Conservation (phyloP, 2,113 vertebrate species). For the Pteruthius melanotis region DNA sequence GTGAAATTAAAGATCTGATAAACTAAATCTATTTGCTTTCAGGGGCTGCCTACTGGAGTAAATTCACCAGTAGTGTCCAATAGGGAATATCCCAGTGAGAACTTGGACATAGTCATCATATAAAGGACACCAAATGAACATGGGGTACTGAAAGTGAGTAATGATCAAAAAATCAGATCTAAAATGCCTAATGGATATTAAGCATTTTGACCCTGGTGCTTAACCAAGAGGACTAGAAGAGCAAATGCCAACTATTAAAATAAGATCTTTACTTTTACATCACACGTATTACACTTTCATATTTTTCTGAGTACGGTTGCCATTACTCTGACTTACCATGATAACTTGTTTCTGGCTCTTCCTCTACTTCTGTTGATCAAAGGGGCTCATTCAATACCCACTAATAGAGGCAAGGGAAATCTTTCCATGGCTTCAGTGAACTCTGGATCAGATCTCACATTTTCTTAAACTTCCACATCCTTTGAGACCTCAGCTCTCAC, state of each 20-base stretch:
- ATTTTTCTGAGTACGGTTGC: background rate
- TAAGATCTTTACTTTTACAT: background rate
- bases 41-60: background rate
- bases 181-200: background rate
- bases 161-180: background rate
- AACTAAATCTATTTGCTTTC: background rate
- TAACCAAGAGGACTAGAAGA: background rate
- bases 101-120: background rate
- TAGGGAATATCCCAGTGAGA: background rate
- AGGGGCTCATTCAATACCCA: background rate
- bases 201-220: background rate
- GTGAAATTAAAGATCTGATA: background rate
- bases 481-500: slow-evolving; percentile 37
- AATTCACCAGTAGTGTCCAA: background rate
- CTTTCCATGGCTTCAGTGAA: slow-evolving; percentile 26
- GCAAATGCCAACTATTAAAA: background rate
- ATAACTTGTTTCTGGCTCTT: slow-evolving; percentile 10
- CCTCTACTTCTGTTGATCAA: background rate
- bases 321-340: background rate
- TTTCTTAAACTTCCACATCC: slow-evolving; percentile 23
- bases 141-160: slow-evolving; percentile 10
- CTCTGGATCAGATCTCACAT: slow-evolving; percentile 25
- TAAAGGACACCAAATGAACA: background rate
- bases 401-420: background rate
- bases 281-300: background rate